A percentile compares a stretch with the other conserved stretches of the same genome.
phyloP scores from a whole-genome alignment of 2,797 vertebrate species.

The Platalea minor region DNA sequence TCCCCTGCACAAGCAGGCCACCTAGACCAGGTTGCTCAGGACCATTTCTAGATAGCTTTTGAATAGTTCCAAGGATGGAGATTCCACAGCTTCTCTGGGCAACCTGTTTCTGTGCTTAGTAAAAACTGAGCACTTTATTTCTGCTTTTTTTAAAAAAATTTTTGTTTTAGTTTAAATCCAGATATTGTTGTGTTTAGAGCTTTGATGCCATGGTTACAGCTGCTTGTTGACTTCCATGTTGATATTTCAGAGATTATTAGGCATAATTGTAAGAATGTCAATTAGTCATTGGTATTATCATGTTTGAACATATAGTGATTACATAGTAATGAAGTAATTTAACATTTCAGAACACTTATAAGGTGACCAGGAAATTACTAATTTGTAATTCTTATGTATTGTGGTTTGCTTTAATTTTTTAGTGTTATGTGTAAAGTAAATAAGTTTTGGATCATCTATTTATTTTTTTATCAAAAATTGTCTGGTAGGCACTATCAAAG shows the following conservation, averaged over 20 bases:
- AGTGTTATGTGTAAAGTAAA: background rate
- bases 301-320: background rate
- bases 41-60: background rate
- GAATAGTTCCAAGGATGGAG: background rate
- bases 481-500: background rate
- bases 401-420: background rate
- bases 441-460: background rate
- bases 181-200: background rate
- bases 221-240: background rate
- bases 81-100: background rate
- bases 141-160: accelerated
- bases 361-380: background rate
- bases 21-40: background rate
- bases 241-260: background rate
- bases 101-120: background rate
- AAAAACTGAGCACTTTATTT: background rate
- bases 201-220: background rate
- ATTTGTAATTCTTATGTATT: background rate
- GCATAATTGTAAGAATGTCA: background rate
- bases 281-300: background rate
- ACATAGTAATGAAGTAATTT: background rate
- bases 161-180: background rate
- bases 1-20: background rate
- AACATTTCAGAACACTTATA: background rate
- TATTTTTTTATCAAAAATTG: background rate